Evolutionary conservation across 2,888 invertebrate species (phyloP), one percentile per base, ranked within the genome.

Genomic region (Selenia dentaria): DNA sequence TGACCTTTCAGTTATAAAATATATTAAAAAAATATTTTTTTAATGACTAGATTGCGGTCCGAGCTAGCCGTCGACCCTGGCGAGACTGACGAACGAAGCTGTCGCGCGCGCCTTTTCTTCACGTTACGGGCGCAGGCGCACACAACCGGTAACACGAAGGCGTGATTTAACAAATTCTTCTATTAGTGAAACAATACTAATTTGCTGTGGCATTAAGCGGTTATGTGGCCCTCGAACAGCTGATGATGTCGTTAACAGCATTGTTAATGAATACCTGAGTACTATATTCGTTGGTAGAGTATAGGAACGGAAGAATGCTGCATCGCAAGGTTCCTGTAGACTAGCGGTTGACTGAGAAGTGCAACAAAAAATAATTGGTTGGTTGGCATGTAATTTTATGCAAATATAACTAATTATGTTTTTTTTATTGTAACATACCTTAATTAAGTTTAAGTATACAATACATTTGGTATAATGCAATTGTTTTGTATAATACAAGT

Each of bases 41-140:
- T 77, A 77, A 81, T 90, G 89, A 89, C 89, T 89, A 89, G 89
- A 90, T 83, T 64, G 71, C 65, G 79, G 85, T 84, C 85, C 84
- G 82, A 82, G 78, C 82, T 68, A 76, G 72, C 51, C 68, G 80
- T 73, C 85, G 86, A 83, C 82, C 83, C 81, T 79, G 80, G 81
- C 64, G 74, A 76, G 79, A 90, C 89, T 90, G 88, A 82, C 79
- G 75, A 71, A 59, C 69, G 70, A 62, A 57, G 68, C 66, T 65
- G 63, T 62, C 54, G 88, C 80, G 83, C 88, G 78, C 84, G 85
- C 88, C 79, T 90, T 90, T 89, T 90, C 88, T 85, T 89, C 82
- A 67, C 71, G 67, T 70, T 70, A 67, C 69, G 73, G 66, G 79
- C 78, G 78, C 75, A 67, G 70, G 73, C 78, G 73, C 72, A 62